Evolutionary conservation across 2,888 invertebrate species (phyloP).

Genomic region (Limenitis camilla): DNA sequence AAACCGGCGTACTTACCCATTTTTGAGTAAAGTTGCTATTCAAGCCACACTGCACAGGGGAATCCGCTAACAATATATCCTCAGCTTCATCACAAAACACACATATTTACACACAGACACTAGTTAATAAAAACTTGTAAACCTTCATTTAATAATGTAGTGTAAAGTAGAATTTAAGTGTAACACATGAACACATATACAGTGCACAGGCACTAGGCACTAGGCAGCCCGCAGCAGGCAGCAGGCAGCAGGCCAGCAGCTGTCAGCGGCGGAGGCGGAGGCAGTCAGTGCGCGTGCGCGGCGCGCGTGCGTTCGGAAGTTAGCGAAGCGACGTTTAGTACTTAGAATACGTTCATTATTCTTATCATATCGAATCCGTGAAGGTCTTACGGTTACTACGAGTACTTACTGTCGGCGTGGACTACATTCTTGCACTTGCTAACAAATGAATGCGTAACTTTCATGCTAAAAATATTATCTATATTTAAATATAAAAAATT

Average conservation of each 20-base stretch:
- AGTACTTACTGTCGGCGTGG: too few species aligned
- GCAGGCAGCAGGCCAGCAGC: conserved; percentile 1
- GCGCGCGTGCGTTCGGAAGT: conserved; percentile 41
- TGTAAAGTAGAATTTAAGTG: conserved; percentile 20
- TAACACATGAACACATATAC: conserved; percentile 18
- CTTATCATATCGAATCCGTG: conserved; percentile 15
- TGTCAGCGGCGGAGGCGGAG: background rate
- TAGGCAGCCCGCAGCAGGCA: background rate
- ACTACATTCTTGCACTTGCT: too few species aligned
- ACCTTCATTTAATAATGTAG: conserved; percentile 23
- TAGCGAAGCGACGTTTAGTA: conserved; percentile 21
- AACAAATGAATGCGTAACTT: too few species aligned
- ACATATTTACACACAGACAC: conserved; percentile 41
- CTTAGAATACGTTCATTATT: conserved; percentile 27
- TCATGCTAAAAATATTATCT: too few species aligned
- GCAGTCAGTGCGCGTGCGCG: conserved; percentile 26
- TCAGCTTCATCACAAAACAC: conserved; percentile 49
- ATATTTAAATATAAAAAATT: too few species aligned
- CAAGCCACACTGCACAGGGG: conserved; percentile 31
- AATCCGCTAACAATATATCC: conserved; percentile 31
- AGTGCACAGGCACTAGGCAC: background rate
- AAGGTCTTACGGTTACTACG: background rate
- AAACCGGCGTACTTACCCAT: conserved; percentile 67
- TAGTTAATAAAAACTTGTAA: conserved; percentile 26
- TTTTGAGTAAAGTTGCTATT: conserved; percentile 35